Evolutionary conservation across 1,140 invertebrate genomes (phyloP).

Genomic region (Meloidogyne floridensis): DNA sequence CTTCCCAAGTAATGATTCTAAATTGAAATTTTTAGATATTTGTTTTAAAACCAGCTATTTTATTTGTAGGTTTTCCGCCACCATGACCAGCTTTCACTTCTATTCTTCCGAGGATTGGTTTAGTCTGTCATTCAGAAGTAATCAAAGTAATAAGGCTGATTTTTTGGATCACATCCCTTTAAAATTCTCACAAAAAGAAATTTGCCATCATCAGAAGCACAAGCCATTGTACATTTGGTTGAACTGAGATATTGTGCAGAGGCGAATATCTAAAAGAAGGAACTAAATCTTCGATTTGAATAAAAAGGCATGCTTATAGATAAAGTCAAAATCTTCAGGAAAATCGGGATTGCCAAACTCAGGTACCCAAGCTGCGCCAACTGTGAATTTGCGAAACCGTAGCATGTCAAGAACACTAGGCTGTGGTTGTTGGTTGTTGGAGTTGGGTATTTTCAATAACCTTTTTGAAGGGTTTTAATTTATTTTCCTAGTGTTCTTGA

Average conservation of each 20-base stretch:
- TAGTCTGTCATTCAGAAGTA: constrained; percentile 76
- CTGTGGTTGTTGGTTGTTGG: constrained; percentile 73
- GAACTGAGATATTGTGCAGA: constrained; percentile 81
- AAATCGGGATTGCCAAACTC: constrained; percentile 92
- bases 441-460: constrained; percentile 77
- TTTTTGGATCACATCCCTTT: constrained; percentile 60
- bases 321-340: constrained; percentile 81
- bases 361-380: constrained; percentile 91
- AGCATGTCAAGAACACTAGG: constrained; percentile 92
- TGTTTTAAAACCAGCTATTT: constrained; percentile 69
- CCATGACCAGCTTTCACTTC: constrained; percentile 96
- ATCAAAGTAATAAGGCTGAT: constrained; percentile 68
- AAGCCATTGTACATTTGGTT: constrained; percentile 76
- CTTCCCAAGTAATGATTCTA: too few species aligned
- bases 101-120: constrained; percentile 83
- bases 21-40: neutral
- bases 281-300: neutral
- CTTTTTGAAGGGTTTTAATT: constrained; percentile 29
- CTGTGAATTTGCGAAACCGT: constrained; percentile 95
- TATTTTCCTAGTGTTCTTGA: constrained; percentile 80
- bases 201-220: constrained; percentile 81
- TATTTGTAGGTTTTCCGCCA: constrained; percentile 88
- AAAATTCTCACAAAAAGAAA: constrained; percentile 86
- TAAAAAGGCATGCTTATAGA: constrained; percentile 74
- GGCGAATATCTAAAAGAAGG: constrained; percentile 76